Evolutionary conservation across 2,888 invertebrate species (phyloP).

Genomic region (Drosophila histrio): DNA sequence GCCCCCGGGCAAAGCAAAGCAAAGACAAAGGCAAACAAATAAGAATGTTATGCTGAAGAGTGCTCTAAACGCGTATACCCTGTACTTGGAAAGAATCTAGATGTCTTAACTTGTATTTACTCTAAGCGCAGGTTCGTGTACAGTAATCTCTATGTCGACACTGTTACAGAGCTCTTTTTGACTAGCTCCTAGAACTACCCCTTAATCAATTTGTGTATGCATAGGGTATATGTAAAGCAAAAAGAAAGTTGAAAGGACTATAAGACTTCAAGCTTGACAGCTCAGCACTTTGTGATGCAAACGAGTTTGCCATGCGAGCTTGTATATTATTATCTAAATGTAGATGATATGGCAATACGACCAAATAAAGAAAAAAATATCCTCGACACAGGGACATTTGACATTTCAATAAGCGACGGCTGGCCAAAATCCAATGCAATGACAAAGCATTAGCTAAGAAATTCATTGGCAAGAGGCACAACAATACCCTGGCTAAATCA

Average conservation of each 20-base stretch:
- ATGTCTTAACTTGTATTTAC: neutral
- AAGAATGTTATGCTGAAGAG: neutral
- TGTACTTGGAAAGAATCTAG: neutral
- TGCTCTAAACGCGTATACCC: conserved; percentile 7
- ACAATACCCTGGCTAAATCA: conserved; percentile 21
- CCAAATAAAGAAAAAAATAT: neutral
- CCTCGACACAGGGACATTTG: conserved; percentile 37
- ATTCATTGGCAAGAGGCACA: conserved; percentile 8
- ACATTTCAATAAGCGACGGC: conserved; percentile 37
- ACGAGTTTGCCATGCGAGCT: conserved; percentile 31
- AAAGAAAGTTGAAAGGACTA: conserved; percentile 14
- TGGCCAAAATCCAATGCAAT: conserved; percentile 47
- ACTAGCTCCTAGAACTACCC: neutral
- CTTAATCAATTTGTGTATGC: neutral
- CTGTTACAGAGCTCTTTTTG: too few relatives aligned
- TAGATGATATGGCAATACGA: conserved; percentile 33
- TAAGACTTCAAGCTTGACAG: conserved; percentile 39
- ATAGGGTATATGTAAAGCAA: neutral
- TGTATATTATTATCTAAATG: conserved; percentile 24
- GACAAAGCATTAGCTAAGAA: conserved; percentile 57
- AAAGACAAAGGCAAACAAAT: conserved; percentile 2
- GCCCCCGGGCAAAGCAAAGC: conserved; percentile 15
- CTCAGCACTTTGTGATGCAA: conserved; percentile 67
- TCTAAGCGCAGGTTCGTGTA: too few relatives aligned
- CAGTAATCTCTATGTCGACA: neutral